These are phyloP conservation scores for Drosophila acutilabella DNA, from an alignment of 2,888 invertebrate species.

Conservation along the genomic window DNA sequence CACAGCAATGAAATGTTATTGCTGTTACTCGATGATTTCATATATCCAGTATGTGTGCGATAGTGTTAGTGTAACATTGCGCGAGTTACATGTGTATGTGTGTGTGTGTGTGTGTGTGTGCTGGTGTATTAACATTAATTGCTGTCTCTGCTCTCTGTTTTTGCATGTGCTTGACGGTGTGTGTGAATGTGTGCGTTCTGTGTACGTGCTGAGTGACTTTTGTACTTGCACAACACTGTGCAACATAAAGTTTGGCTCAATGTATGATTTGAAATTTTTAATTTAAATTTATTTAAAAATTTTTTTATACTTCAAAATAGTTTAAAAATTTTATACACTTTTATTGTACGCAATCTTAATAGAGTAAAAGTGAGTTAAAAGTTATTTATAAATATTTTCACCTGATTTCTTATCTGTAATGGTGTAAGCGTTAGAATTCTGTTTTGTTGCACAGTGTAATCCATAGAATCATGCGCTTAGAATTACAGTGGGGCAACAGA, in stretches of 20 bases:
- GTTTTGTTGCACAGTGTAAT: constrained; percentile 38
- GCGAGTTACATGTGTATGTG: neutral
- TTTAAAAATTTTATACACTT: too few relatives aligned
- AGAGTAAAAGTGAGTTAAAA: too few relatives aligned
- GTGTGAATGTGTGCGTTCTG: constrained; percentile 1
- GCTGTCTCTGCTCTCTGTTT: constrained; percentile 27
- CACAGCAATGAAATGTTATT: constrained; percentile 44
- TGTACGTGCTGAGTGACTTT: constrained; percentile 28
- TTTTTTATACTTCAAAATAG: too few relatives aligned
- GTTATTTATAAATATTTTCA: too few relatives aligned
- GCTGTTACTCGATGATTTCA: constrained; percentile 62
- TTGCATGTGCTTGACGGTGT: constrained; percentile 12
- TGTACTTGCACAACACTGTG: constrained; percentile 49
- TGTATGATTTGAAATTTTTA: neutral
- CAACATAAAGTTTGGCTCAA: constrained; percentile 19
- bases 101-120: constrained; percentile 9
- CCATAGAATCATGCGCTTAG: constrained; percentile 41
- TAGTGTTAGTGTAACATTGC: neutral
- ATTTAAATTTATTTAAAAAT: too few relatives aligned
- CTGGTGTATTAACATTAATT: constrained; percentile 24
- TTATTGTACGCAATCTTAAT: too few relatives aligned
- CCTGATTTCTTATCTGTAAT: too few relatives aligned
- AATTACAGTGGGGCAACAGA: constrained; percentile 20
- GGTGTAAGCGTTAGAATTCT: neutral
- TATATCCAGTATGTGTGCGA: constrained; percentile 23